Evolutionary conservation across 2,113 vertebrate genomes (phyloP).

Genomic region (Aleadryas rufinucha): DNA sequence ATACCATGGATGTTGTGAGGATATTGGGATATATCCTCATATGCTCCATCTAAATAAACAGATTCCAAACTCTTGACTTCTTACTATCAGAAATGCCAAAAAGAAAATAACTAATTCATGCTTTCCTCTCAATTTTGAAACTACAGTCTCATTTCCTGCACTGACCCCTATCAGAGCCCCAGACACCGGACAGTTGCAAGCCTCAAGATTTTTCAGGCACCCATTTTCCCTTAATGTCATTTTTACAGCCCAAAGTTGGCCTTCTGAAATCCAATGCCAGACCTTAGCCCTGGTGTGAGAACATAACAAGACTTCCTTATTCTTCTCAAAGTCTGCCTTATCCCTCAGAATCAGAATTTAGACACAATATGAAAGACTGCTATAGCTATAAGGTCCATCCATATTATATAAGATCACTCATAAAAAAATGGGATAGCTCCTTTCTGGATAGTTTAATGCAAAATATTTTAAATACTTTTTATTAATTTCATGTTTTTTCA

Average conservation of each 20-base stretch:
- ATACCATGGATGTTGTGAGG: accelerated
- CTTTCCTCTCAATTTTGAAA: background rate
- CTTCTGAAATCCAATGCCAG: background rate
- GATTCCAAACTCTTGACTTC: background rate
- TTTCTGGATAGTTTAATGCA: background rate
- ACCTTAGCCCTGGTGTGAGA: background rate
- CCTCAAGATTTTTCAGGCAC: background rate
- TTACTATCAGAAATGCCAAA: background rate
- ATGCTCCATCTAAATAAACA: background rate
- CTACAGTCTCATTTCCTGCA: accelerated
- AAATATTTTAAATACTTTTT: background rate
- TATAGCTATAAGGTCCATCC: background rate
- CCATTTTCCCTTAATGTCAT: background rate
- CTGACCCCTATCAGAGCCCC: background rate
- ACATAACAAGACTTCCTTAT: background rate
- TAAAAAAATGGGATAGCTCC: background rate
- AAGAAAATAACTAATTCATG: background rate
- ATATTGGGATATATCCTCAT: background rate
- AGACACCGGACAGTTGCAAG: accelerated
- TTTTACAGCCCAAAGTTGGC: background rate
- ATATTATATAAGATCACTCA: background rate
- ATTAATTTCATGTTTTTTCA: background rate
- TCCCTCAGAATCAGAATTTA: background rate
- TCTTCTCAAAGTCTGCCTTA: background rate
- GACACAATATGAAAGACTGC: background rate